phyloP scores from a whole-genome alignment of 2,797 vertebrate genomes.

The Prunella strophiata region DNA sequence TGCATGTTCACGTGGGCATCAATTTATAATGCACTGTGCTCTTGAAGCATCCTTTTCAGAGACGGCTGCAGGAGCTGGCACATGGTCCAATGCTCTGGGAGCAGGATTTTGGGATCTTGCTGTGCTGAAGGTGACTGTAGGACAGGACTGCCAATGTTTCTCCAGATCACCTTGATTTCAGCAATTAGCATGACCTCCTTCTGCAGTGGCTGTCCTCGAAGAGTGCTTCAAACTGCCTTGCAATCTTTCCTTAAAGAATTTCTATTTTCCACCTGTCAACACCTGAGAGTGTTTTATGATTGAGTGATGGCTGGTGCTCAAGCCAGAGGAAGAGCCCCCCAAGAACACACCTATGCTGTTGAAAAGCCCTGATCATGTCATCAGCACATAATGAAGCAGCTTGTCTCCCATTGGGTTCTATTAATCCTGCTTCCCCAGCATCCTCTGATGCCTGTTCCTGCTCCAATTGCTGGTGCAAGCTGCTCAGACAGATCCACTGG shows the following conservation, averaged over 20 bases:
- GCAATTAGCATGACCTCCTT: background rate
- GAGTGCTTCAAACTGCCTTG: background rate
- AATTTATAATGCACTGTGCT: slow-evolving; percentile 12
- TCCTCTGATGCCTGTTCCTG: background rate
- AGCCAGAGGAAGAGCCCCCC: background rate
- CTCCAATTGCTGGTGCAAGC: background rate
- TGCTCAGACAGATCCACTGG: background rate
- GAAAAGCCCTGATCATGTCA: background rate
- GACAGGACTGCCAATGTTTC: background rate
- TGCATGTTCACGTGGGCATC: background rate
- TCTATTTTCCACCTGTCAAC: background rate
- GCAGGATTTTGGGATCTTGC: background rate
- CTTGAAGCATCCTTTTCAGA: background rate
- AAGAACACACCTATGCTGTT: background rate
- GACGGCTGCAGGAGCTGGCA: background rate
- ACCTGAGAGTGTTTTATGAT: background rate
- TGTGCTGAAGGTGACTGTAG: slow-evolving; percentile 12
- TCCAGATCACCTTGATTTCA: slow-evolving; percentile 14
- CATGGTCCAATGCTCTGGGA: background rate
- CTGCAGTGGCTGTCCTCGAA: background rate
- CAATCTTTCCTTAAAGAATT: background rate
- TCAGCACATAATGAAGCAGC: background rate
- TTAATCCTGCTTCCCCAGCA: slow-evolving; percentile 28
- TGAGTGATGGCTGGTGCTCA: background rate
- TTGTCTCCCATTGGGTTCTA: slow-evolving; percentile 11